Conservation (phyloP, 2,797 vertebrate species). For the Xenopus petersii region DNA sequence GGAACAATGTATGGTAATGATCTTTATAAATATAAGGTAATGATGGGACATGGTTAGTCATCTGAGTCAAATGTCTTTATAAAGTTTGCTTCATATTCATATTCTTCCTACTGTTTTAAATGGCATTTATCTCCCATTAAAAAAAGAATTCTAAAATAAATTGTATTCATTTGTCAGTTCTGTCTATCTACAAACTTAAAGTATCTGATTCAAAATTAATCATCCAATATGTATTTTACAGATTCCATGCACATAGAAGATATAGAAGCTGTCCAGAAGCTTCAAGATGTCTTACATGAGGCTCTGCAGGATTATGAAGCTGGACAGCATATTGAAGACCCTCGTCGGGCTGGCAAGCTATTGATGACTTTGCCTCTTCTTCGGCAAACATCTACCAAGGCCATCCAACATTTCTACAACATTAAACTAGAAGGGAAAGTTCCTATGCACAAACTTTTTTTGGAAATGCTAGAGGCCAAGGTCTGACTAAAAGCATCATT, state of each 20-base stretch:
- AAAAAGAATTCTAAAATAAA: no score
- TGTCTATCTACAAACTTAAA: no score
- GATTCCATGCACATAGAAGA: constrained; percentile 99
- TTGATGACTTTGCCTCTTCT: constrained; percentile 97
- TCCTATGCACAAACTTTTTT: constrained; percentile 99
- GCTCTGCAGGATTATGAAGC: constrained; percentile 97
- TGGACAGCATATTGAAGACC: constrained; percentile 92
- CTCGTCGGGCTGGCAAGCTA: constrained; percentile 93
- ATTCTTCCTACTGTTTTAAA: no score
- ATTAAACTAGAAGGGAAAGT: constrained; percentile 99
- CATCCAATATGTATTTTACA: constrained; percentile 57
- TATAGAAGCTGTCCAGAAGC: constrained; percentile 95
- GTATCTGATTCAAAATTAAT: background rate
- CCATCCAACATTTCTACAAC: constrained; percentile 99
- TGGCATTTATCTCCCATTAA: no score
- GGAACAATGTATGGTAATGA: no score
- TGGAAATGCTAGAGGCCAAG: constrained; percentile 99
- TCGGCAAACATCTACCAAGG: constrained; percentile 97
- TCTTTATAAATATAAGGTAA: no score
- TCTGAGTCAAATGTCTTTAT: no score
- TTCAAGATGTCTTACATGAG: constrained; percentile 96
- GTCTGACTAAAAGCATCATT: constrained; percentile 81
- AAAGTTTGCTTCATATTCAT: no score
- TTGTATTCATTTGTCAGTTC: no score
- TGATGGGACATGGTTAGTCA: no score